Evolutionary conservation across 2,888 invertebrate genomes (phyloP), one percentile per base, ranked within the genome.

Genomic region (Acrocyrtus sp.): DNA sequence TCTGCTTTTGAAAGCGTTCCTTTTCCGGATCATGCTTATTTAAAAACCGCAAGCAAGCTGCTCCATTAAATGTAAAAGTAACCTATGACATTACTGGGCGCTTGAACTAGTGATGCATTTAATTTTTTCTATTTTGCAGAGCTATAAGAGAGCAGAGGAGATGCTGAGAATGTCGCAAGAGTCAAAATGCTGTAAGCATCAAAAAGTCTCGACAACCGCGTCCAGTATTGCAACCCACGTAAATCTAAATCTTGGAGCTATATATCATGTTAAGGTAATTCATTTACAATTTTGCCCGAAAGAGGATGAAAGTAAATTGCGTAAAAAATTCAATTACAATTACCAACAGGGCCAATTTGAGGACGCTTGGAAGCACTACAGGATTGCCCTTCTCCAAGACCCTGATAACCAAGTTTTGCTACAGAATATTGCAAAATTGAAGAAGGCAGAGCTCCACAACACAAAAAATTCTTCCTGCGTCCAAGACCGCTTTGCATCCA

Each of bases 361-460:
- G 47, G 72, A 79, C 54, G 80, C 80, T 24, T 80, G 80, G 80
- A 70, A 58, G 19, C 78, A 80, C 48, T 80, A 80, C 76, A 75
- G 77, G 45, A 60, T 63, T 21, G 80, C 80, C 6, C 67, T 79
- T 26, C 74, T 74, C 2, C 80, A 80, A 34, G 80, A 80, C 41
- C 78, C 80, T 2, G 77, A 62, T 29, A 80, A 80, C 54, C 68
- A 74, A 69, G 80, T 80, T 43, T 61, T 80, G 21, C 70, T 80
- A 2, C 79, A 80, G 57, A 80, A 80, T 50, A 80, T 80, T 21
- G 77, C 78, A 21, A 80, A 80, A 73, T 54, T 80, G 6, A 70
- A 73, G 34, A 78, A 78, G 72, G 80, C 80, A n/a, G 80, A 80
- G 74, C 76, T 76, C 67, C 78, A 74, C 53, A 74, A 78, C 34